Conservation (phyloP, 2,888 invertebrate genomes). For the Ceraclea dissimilis region DNA sequence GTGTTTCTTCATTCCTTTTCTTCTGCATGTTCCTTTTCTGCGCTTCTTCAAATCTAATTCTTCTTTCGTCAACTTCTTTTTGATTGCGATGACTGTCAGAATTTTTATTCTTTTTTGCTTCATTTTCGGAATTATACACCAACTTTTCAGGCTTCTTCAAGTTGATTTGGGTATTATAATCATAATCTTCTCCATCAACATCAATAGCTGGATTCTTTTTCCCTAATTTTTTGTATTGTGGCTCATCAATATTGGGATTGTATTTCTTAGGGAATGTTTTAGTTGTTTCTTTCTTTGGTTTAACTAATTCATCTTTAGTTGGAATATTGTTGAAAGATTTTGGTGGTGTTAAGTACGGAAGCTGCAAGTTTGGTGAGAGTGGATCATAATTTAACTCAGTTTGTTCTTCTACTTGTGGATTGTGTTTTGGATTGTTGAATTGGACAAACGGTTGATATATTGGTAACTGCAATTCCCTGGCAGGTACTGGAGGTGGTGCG, state of each 20-base stretch:
- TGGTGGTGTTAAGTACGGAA: constrained; percentile 34
- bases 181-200: constrained; percentile 35
- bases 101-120: constrained; percentile 19
- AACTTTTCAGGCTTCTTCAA: constrained; percentile 20
- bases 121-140: background rate
- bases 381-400: background rate
- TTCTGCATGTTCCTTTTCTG: constrained; percentile 45
- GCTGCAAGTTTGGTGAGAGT: constrained; percentile 26
- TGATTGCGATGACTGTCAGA: constrained; percentile 33
- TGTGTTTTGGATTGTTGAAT: constrained; percentile 32
- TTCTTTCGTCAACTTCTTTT: constrained; percentile 36
- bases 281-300: constrained; percentile 41
- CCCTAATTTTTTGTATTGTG: constrained; percentile 35
- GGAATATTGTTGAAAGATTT: constrained; percentile 36
- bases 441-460: constrained; percentile 36
- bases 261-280: constrained; percentile 54
- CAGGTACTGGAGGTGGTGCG: constrained; percentile 33
- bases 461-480: constrained; percentile 42
- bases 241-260: constrained; percentile 39
- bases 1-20: constrained; percentile 32
- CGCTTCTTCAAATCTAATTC: constrained; percentile 42
- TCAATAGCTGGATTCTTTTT: constrained; percentile 38
- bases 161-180: constrained; percentile 32
- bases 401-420: background rate
- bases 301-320: constrained; percentile 34